Base-by-base conservation (phyloP, 2,113 vertebrate genomes). In the Plectropomus leopardus region DNA sequence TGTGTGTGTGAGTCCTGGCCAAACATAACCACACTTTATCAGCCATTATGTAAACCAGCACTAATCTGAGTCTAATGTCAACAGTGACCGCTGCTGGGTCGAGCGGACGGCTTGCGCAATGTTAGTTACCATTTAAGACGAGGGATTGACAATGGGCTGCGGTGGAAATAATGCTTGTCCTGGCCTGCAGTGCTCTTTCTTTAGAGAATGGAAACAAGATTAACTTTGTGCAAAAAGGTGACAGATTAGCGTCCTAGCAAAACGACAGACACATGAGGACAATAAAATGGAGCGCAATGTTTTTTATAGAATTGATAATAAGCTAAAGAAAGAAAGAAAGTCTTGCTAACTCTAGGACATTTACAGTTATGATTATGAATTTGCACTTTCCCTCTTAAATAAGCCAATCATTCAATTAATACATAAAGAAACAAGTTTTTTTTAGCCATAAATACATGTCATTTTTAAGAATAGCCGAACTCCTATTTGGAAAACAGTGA, bases 1-100 rank as follows among this genome's bases (percentile, higher is more conserved):
- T 63, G 45, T 86, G 54, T 81, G 75, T n/a, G 17, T 32, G 70
- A 70, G 72, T 82, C 54, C 73, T 73, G 28, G 80, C 48, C 83
- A 84, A 83, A 91, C 77, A 85, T 58, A 74, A 80, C 47, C 72
- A 72, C 84, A 66, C 63, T 72, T 88, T 92, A 90, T 89, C 83
- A 81, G 77, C 26, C 79, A 82, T 93, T 93, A 89, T 89, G 82
- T 92, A 92, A 93, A 92, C 87, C 63, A 40, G 44, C 55, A 58
- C 81, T 91, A 92, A 93, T 91, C 86, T 87, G 76, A 89, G 51
- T 79, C 64, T 53, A 86, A 80, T 87, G 86, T 92, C 88, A 92
- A 92, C 84, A 89, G 58, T 65, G 80, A 28, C 60, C 48, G 10
- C 73, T 66, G 80, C 60, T 45, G 84, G 89, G 79, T 86, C 75